Evolutionary conservation across 2,797 vertebrate genomes (phyloP).

Genomic region (Ataeniobius toweri): DNA sequence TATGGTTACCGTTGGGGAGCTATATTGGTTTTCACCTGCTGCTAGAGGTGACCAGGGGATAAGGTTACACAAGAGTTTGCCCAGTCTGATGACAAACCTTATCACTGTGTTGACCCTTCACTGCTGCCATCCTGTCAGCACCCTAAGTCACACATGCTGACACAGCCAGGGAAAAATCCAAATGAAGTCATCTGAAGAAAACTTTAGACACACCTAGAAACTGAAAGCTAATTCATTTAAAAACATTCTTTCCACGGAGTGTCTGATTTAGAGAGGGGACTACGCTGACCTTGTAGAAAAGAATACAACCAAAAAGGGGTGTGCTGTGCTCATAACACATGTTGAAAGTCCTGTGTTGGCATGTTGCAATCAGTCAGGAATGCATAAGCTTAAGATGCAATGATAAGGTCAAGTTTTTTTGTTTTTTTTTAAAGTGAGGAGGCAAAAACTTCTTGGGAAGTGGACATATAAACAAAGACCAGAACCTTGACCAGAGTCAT

Average conservation of each 20-base stretch:
- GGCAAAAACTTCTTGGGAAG: conserved; percentile 57
- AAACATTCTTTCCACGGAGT: neutral
- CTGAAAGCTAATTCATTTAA: neutral
- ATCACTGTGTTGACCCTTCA: conserved; percentile 23
- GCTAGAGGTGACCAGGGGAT: conserved; percentile 54
- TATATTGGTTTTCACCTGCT: conserved; percentile 76
- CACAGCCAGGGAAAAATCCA: conserved; percentile 20
- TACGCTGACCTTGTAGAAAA: neutral
- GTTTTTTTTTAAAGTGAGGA: neutral
- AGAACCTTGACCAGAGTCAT: conserved; percentile 17
- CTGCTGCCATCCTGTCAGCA: conserved; percentile 24
- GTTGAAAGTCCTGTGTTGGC: conserved; percentile 6
- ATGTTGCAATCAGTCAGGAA: conserved; percentile 15
- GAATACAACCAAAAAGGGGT: neutral
- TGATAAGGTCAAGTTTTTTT: neutral
- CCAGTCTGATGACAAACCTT: conserved; percentile 33
- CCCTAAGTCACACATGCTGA: conserved; percentile 47
- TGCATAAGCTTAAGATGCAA: conserved; percentile 5
- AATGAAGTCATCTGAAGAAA: conserved; percentile 17
- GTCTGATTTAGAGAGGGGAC: neutral
- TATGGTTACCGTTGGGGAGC: conserved; percentile 67
- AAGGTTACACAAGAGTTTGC: conserved; percentile 64
- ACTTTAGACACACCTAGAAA: conserved; percentile 37
- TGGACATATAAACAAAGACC: neutral
- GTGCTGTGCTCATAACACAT: neutral